Evolutionary conservation across 2,888 invertebrate species (phyloP).

Genomic region (Lasioglossum zephyrum): DNA sequence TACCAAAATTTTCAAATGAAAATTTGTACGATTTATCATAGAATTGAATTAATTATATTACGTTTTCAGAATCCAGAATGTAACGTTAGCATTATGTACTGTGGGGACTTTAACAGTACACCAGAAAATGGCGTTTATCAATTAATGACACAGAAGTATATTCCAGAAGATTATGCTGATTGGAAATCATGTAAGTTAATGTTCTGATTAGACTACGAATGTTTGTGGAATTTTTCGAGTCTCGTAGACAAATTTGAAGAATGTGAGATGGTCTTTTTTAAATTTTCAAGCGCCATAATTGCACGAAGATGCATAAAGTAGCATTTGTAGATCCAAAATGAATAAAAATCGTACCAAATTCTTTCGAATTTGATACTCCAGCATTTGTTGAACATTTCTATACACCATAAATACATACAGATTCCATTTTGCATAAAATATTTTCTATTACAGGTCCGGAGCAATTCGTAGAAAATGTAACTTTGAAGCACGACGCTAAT

Average conservation of each 20-base stretch:
- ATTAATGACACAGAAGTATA: conserved; percentile 89
- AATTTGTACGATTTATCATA: not conserved
- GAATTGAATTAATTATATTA: conserved; percentile 22
- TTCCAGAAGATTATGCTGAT: conserved; percentile 88
- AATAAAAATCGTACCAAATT: too few relatives aligned
- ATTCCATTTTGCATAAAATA: too few relatives aligned
- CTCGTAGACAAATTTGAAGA: too few relatives aligned
- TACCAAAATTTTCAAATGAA: not conserved
- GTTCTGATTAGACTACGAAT: not conserved
- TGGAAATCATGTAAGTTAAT: conserved; percentile 91
- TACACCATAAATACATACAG: too few relatives aligned
- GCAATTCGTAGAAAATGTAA: conserved; percentile 88
- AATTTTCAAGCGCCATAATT: too few relatives aligned
- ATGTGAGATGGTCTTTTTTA: too few relatives aligned
- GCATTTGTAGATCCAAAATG: too few relatives aligned
- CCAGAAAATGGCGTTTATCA: conserved; percentile 93
- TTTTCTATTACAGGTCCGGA: conserved; percentile 85
- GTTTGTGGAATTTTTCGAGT: too few relatives aligned
- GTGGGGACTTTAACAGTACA: conserved; percentile 97
- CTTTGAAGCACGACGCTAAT: conserved; percentile 87
- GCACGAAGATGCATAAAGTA: too few relatives aligned
- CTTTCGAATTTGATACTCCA: too few relatives aligned
- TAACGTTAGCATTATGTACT: conserved; percentile 90
- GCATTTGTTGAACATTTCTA: too few relatives aligned
- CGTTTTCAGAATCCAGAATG: conserved; percentile 81